These are phyloP conservation scores for Lagodon rhomboides DNA, from an alignment of 2,797 vertebrate genomes.

Conservation along the genomic window DNA sequence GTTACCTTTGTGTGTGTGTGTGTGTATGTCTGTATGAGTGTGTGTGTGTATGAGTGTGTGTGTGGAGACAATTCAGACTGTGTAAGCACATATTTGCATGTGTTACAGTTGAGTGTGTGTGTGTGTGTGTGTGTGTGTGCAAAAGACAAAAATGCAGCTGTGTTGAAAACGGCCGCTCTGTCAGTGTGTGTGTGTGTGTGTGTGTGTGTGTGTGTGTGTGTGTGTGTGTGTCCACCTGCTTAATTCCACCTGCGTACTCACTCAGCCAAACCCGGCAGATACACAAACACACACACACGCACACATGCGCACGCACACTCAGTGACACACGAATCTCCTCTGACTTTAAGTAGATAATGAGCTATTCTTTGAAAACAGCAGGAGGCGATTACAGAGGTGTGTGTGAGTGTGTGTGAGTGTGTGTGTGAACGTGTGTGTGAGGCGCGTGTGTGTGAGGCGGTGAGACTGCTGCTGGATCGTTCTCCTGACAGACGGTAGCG, in stretches of 20 bases:
- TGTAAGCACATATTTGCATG: background rate
- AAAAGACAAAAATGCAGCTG: slow-evolving; percentile 16
- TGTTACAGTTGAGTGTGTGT: background rate
- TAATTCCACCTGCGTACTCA: slow-evolving; percentile 65
- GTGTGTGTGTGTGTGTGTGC: slow-evolving; percentile 13
- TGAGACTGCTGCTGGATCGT: background rate
- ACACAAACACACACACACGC: slow-evolving; percentile 17
- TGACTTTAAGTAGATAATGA: slow-evolving; percentile 77
- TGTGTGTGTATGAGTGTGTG: background rate
- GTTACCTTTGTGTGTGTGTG: background rate
- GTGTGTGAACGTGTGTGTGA: background rate
- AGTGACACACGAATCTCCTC: slow-evolving; percentile 21
- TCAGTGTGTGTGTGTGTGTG: no score
- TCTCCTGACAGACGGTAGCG: slow-evolving; percentile 25
- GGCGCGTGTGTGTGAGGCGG: slow-evolving; percentile 3
- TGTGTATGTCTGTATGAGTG: background rate
- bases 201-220: slow-evolving; percentile 24
- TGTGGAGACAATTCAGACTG: background rate
- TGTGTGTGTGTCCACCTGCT: slow-evolving; percentile 54
- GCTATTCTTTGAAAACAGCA: slow-evolving; percentile 77
- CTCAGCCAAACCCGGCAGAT: background rate
- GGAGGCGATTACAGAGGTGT: slow-evolving; percentile 65
- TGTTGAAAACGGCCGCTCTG: background rate
- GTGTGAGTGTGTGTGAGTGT: slow-evolving; percentile 7
- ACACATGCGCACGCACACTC: slow-evolving; percentile 24